Base-by-base conservation (phyloP, 2,888 invertebrate genomes). In the Encarsia formosa region DNA sequence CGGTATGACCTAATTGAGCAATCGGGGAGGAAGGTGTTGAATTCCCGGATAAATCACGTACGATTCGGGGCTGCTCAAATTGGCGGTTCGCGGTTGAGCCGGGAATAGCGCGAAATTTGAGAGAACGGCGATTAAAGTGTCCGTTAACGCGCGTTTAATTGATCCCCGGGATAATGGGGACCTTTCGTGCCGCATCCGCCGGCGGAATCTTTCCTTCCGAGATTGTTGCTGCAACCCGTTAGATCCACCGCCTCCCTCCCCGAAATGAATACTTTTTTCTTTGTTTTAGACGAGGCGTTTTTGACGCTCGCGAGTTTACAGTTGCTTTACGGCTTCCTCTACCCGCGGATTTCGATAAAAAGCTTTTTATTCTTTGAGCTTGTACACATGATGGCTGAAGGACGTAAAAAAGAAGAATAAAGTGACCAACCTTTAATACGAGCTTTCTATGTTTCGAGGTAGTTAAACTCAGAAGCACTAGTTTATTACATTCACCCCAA, bases 111-210 rank as follows among this genome's bases (percentile, higher is more conserved):
- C n/a, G n/a, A n/a, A n/a, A n/a, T n/a, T n/a, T n/a, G n/a, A n/a
- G n/a, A n/a, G n/a, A 31, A 6, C 44, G 48, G 37, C 57, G 61
- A 60, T 59, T 61, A 61, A 61, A 59, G 57, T 59, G 57, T 59
- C 59, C 60, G 59, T 65, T 63, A 63, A 59, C 61, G 59, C 58
- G 59, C 60, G 62, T 64, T 65, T 63, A 64, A 64, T 61, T 64
- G 65, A 63, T 62, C 18, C 22, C 23, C 52, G 22, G 29, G 44
- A 43, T 53, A 48, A 53, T 40, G 52, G 43, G 44, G 40, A 48
- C 44, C 52, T 53, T 43, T 48, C 48, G 40, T 44, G 44, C 11
- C 41, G 15, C 45, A 45, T 45, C 35, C 45, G 37, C 35, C 19
- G 20, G 32, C 15, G 15, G 6, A 13, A 8, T 18, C 15, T 15